Evolutionary conservation across 2,888 invertebrate genomes (phyloP).

Genomic region (Drosophila neutralis): DNA sequence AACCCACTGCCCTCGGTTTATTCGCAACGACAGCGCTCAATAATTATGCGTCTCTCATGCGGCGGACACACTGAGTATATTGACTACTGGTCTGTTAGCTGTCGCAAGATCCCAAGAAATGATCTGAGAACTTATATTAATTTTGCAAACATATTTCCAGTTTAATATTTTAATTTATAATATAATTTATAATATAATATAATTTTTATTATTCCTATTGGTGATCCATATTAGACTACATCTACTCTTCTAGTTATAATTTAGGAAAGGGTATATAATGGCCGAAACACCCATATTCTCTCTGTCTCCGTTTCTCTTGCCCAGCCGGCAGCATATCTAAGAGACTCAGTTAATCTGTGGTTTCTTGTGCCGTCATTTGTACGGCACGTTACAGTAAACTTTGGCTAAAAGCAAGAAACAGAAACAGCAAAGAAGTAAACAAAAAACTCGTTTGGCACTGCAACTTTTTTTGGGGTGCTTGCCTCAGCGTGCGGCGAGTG

Average conservation of each 20-base stretch:
- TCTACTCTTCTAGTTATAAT: no score
- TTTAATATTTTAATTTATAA: no score
- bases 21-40: conserved; percentile 22
- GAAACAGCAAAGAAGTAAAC: conserved; percentile 10
- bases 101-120: not conserved
- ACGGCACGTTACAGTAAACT: conserved; percentile 61
- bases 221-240: not conserved
- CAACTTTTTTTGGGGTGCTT: conserved; percentile 54
- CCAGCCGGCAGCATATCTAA: conserved; percentile 8
- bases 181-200: no score
- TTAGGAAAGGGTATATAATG: conserved; percentile 2
- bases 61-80: conserved; percentile 3
- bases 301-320: not conserved
- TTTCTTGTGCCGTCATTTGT: conserved; percentile 55
- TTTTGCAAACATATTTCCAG: not conserved
- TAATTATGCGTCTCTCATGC: conserved; percentile 53
- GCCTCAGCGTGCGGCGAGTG: conserved; percentile 72
- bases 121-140: not conserved
- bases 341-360: conserved; percentile 26
- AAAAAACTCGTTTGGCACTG: conserved; percentile 62
- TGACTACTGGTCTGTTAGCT: conserved; percentile 3
- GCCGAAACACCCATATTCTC: not conserved
- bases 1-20: conserved; percentile 72
- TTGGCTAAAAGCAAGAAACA: conserved; percentile 52
- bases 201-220: not conserved